phyloP scores from a whole-genome alignment of 1,140 invertebrate genomes.

The Orchestia grillus region DNA sequence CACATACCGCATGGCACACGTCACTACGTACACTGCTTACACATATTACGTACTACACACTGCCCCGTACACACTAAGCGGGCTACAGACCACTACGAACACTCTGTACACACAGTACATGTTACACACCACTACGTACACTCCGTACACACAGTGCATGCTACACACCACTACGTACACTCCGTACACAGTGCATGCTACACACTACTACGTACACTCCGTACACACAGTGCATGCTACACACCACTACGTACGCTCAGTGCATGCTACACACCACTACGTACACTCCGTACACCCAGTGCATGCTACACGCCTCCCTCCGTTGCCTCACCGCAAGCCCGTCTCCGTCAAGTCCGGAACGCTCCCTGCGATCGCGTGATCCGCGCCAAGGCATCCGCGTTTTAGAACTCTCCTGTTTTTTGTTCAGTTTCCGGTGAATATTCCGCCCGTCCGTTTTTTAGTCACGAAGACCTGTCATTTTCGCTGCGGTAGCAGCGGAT shows the following conservation, averaged over 20 bases:
- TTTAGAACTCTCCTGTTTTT: conserved; percentile 32
- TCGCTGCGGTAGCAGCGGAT: conserved; percentile 16
- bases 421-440: conserved; percentile 44
- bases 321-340: background rate
- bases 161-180: no score
- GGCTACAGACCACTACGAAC: no score
- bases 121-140: no score
- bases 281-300: background rate
- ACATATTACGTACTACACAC: no score
- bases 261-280: no score
- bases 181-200: background rate
- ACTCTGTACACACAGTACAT: no score
- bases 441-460: conserved; percentile 45
- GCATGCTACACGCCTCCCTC: background rate
- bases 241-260: background rate
- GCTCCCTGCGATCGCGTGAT: background rate
- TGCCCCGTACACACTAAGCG: background rate
- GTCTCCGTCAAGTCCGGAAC: background rate
- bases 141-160: background rate
- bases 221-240: background rate
- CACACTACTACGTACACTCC: background rate
- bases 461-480: conserved; percentile 46
- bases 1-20: no score
- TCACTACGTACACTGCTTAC: no score
- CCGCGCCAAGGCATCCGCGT: conserved; percentile 19